Base-by-base conservation (phyloP, 2,888 invertebrate genomes). In the Volucella bombylans region DNA sequence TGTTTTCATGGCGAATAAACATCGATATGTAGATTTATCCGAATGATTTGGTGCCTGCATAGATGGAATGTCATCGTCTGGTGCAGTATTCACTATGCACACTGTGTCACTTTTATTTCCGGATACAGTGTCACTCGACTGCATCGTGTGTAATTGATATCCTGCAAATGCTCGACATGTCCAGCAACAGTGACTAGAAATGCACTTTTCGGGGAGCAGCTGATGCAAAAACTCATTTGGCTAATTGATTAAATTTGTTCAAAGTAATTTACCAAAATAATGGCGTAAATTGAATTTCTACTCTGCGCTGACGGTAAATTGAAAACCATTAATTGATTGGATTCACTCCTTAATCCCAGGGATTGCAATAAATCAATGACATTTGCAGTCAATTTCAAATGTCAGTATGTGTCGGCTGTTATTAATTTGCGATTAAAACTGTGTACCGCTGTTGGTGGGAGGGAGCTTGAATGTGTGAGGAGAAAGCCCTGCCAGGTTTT, bases 161-260 rank as follows among this genome's bases (percentile, higher is more conserved):
- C 61, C 61, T 62, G 23, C 31, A 49, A 59, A 23, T 45, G 59
- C 38, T 65, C 18, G 50, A 11, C 65, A 57, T 41, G 62, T 50
- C 31, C 52, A 47, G 43, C 10, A 54, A 59, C 1, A 23, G 23
- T 23, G 23, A 23, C 14, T 47, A 49, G 54, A 54, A 38, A 65
- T 79, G 52, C 67, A 62, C 31, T 68, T 81, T 67, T 62, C 47
- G 12, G 72, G 18, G 41, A 12, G 41, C 54, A 59, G 59, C n/a
- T 14, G 50, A 43, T 47, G 61, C 52, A 45, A 38, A 50, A 55
- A 64, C 68, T 77, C 43, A 81, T 85, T 85, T 72, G 50, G 43
- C 68, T 85, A 81, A 85, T 85, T 85, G 85, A 80, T 85, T 85
- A 14, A 76, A 85, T 81, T 80, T 79, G 79, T 83, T 79, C 49